Conservation (phyloP, 2,888 invertebrate species). For the Melinaea marsaeus region DNA sequence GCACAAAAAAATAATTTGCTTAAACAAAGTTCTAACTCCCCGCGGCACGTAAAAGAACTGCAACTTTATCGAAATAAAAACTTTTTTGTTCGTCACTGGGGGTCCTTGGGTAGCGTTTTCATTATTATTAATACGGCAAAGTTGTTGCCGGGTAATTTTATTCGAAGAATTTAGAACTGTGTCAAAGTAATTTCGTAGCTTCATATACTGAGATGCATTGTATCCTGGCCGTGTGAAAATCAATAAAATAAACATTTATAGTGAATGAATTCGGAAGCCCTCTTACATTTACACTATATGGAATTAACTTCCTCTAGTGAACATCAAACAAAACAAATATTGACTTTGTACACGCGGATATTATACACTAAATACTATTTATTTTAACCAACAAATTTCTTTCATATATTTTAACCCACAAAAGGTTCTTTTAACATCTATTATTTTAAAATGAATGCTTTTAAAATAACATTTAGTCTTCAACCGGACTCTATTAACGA, state of each 20-base stretch:
- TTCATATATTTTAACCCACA: too few species aligned
- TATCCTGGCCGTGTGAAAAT: slow-evolving; percentile 70
- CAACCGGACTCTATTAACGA: slow-evolving; percentile 27
- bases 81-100: slow-evolving; percentile 55
- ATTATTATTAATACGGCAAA: slow-evolving; percentile 71
- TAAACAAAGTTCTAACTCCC: slow-evolving; percentile 56
- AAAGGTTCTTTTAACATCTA: slow-evolving; percentile 2
- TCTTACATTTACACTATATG: slow-evolving; percentile 22
- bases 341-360: neutral
- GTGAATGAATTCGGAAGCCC: slow-evolving; percentile 43
- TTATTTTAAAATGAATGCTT: neutral
- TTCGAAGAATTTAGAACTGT: slow-evolving; percentile 57
- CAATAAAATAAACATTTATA: slow-evolving; percentile 73
- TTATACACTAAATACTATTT: neutral
- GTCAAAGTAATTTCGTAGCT: slow-evolving; percentile 47
- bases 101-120: slow-evolving; percentile 56
- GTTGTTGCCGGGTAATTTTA: slow-evolving; percentile 63
- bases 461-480: slow-evolving; percentile 17
- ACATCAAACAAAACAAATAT: slow-evolving; percentile 21
- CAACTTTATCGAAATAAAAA: slow-evolving; percentile 67
- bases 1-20: slow-evolving; percentile 42
- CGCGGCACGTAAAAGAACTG: slow-evolving; percentile 47
- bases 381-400: too few species aligned
- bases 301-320: slow-evolving; percentile 28
- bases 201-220: slow-evolving; percentile 56